Evolutionary conservation across 2,113 vertebrate species (phyloP).

Genomic region (Hepsetus odoe): DNA sequence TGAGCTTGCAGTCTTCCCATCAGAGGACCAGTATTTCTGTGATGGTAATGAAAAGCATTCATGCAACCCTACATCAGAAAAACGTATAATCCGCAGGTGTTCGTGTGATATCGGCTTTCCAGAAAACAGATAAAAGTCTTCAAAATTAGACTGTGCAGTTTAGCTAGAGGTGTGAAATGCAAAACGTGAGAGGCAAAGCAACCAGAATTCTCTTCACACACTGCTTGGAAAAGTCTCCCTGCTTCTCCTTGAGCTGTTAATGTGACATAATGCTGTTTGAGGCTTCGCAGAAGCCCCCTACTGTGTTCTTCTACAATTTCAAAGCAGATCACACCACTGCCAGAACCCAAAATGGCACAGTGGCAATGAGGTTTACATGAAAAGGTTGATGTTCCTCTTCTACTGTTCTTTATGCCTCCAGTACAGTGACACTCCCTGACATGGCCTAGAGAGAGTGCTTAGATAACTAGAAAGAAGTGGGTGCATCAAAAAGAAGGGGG

Average conservation of each 20-base stretch:
- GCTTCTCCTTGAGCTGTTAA: not conserved
- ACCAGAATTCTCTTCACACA: not conserved
- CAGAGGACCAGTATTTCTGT: no score
- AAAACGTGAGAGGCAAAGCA: not conserved
- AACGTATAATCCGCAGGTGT: not conserved
- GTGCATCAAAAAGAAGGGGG: not conserved
- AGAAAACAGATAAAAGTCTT: not conserved
- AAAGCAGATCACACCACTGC: not conserved
- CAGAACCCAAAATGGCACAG: not conserved
- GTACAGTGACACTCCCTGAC: not conserved
- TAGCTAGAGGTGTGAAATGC: not conserved
- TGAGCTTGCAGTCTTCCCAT: no score
- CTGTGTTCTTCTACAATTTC: not conserved
- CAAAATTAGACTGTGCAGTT: not conserved
- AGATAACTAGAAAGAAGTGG: not conserved
- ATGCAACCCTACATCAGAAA: not conserved
- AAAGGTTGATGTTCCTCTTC: not conserved
- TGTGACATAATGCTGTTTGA: not conserved
- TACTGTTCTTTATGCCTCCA: not conserved
- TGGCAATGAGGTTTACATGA: not conserved
- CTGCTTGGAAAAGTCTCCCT: not conserved
- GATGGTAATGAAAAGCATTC: no score
- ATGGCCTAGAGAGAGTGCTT: not conserved
- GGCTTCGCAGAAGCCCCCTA: not conserved
- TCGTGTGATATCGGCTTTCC: not conserved